Evolutionary conservation across 2,113 vertebrate genomes (phyloP).

Genomic region (Emydura subglobosa): DNA sequence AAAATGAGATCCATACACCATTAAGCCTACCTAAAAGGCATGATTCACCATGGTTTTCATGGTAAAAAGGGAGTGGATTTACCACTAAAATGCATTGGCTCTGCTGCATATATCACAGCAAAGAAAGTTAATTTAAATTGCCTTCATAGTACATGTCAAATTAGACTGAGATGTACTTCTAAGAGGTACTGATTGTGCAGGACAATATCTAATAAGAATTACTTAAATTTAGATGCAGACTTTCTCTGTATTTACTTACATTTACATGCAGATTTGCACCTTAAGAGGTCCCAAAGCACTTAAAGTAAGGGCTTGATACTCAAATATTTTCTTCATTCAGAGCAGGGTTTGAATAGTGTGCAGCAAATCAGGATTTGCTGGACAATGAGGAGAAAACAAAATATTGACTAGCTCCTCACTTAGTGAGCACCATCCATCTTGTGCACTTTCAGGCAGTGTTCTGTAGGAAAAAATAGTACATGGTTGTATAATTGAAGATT

Average conservation of each 20-base stretch:
- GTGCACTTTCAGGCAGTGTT: neutral
- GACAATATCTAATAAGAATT: neutral
- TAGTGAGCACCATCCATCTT: neutral
- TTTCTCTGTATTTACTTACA: neutral
- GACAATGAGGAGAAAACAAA: neutral
- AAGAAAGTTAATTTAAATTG: neutral
- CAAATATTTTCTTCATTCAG: neutral
- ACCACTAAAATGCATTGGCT: neutral
- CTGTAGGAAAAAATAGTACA: neutral
- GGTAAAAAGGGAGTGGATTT: neutral
- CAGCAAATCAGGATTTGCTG: neutral
- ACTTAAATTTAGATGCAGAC: neutral
- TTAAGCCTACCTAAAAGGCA: neutral
- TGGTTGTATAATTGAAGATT: neutral
- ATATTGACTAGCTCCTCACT: neutral
- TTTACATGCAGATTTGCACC: neutral
- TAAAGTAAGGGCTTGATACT: neutral
- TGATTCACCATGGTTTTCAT: neutral
- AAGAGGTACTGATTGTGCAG: neutral
- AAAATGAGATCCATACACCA: neutral
- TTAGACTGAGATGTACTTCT: neutral
- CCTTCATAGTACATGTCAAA: accelerated
- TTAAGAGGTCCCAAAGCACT: neutral
- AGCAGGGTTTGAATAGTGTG: neutral
- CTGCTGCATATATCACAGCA: neutral